phyloP scores from a whole-genome alignment of 1,140 invertebrate genomes.

The Rhyacophila brunnea region DNA sequence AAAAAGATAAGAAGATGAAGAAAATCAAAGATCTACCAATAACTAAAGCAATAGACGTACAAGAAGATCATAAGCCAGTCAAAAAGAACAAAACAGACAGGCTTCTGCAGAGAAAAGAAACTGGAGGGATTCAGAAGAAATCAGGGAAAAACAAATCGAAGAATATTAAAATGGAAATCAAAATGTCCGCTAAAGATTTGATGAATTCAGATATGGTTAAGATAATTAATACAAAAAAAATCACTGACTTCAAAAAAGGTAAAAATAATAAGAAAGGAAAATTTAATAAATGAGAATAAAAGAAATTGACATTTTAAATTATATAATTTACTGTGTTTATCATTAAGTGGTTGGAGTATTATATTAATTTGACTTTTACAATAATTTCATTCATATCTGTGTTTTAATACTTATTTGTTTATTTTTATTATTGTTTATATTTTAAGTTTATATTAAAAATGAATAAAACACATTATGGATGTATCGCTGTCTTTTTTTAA shows the following conservation, averaged over 20 bases:
- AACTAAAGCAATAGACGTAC: neutral
- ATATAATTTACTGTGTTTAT: neutral
- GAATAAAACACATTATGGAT: too few relatives aligned
- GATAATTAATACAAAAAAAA: neutral
- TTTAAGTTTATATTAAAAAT: too few relatives aligned
- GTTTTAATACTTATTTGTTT: too few relatives aligned
- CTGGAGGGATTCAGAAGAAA: constrained; percentile 24
- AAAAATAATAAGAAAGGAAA: neutral
- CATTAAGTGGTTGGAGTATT: too few relatives aligned
- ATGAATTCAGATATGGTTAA: constrained; percentile 11
- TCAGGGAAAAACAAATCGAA: constrained; percentile 1
- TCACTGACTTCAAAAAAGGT: neutral
- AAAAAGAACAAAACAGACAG: constrained; percentile 3
- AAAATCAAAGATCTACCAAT: neutral
- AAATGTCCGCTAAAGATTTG: neutral
- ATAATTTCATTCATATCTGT: too few relatives aligned
- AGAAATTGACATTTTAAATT: neutral
- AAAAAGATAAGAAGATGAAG: constrained; percentile 6
- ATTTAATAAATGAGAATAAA: neutral
- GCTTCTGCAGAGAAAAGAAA: constrained; percentile 9
- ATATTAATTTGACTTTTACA: too few relatives aligned
- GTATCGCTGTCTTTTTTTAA: too few relatives aligned
- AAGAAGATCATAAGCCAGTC: neutral
- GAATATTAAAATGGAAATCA: neutral
- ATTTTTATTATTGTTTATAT: too few relatives aligned